Conservation (phyloP, 2,888 invertebrate genomes). For the Aleiodes testaceus region DNA sequence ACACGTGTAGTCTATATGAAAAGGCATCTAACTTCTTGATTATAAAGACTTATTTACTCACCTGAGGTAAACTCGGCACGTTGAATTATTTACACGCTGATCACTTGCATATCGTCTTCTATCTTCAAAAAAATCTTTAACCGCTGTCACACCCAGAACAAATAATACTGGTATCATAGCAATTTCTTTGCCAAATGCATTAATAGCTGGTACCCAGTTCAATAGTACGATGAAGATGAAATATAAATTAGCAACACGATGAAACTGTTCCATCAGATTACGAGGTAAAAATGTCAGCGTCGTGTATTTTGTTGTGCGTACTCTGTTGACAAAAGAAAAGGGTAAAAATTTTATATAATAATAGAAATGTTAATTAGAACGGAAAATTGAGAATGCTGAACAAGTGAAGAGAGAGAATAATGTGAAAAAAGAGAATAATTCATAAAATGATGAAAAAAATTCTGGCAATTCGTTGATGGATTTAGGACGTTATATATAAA, state of each 20-base stretch:
- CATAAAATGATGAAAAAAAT: no score
- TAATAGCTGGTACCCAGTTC: constrained; percentile 96
- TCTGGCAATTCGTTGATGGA: no score
- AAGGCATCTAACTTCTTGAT: constrained; percentile 16
- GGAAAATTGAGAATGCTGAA: no score
- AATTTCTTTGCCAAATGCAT: constrained; percentile 96
- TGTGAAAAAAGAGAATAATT: no score
- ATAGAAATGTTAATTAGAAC: no score
- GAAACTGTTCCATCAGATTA: constrained; percentile 97
- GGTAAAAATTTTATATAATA: no score
- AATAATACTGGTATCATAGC: constrained; percentile 96
- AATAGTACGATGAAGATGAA: constrained; percentile 96
- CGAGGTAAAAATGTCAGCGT: constrained; percentile 94
- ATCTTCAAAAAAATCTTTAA: constrained; percentile 97
- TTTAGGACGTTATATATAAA: no score
- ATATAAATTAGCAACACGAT: constrained; percentile 97
- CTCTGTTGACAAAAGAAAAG: constrained; percentile 73
- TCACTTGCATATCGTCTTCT: constrained; percentile 91
- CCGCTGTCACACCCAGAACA: constrained; percentile 93
- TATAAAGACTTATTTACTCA: constrained; percentile 73
- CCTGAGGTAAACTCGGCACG: constrained; percentile 94
- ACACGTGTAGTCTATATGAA: not conserved
- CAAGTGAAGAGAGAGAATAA: no score
- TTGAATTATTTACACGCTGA: constrained; percentile 93
- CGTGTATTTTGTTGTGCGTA: constrained; percentile 96